A percentile compares a stretch with the other conserved stretches of the same genome.
phyloP scores from a whole-genome alignment of 2,113 vertebrate species.

The Rhizomys pruinosus region DNA sequence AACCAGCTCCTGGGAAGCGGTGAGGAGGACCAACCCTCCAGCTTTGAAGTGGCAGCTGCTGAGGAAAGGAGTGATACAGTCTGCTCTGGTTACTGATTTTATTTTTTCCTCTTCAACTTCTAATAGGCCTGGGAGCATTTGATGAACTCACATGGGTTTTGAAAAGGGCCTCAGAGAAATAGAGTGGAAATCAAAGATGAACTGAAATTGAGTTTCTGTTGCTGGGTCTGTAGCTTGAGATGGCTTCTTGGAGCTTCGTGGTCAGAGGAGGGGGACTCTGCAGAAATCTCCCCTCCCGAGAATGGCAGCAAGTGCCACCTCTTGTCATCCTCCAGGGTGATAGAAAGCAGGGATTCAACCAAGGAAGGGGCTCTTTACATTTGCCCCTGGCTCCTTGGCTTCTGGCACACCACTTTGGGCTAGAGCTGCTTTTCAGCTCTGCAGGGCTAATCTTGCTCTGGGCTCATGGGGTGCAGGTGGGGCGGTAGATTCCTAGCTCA shows the following conservation, averaged over 20 bases:
- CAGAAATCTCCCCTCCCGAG: neutral
- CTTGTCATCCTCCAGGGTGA: neutral
- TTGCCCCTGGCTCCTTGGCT: neutral
- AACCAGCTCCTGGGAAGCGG: constrained; percentile 21
- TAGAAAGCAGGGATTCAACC: neutral
- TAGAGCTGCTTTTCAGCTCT: neutral
- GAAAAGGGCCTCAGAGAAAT: constrained; percentile 55
- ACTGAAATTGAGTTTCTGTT: constrained; percentile 13
- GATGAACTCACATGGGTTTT: constrained; percentile 35
- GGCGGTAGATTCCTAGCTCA: neutral
- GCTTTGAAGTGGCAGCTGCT: constrained; percentile 24
- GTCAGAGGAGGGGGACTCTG: neutral
- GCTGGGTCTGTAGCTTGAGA: neutral
- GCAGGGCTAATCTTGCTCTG: neutral
- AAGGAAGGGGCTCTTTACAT: neutral
- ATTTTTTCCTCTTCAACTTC: neutral
- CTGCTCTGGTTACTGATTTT: neutral
- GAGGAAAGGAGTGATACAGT: constrained; percentile 23
- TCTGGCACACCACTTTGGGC: neutral
- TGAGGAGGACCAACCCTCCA: neutral
- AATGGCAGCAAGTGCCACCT: neutral
- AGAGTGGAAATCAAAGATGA: constrained; percentile 16
- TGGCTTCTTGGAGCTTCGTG: neutral
- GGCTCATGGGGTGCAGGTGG: neutral
- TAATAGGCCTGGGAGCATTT: constrained; percentile 22